Percentiles rank a stretch among this genome's conserved stretches.
These are phyloP conservation scores for Pleuronectes platessa DNA, from an alignment of 2,113 vertebrate species.

Conservation along the genomic window DNA sequence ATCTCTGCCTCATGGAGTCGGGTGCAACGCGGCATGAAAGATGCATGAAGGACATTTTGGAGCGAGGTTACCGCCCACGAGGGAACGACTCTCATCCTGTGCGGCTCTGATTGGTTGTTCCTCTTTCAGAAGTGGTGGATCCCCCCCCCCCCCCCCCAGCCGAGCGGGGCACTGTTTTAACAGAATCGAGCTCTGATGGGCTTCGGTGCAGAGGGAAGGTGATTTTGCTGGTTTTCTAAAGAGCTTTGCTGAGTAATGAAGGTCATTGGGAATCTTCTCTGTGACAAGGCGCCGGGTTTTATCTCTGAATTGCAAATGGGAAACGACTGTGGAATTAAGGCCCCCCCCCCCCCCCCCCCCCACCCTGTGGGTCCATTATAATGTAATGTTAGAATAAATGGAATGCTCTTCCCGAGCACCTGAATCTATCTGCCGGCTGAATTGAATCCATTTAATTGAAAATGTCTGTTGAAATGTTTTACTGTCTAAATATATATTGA, in stretches of 20 bases:
- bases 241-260: conserved; percentile 66
- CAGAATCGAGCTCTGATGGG: neutral
- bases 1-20: conserved; percentile 26
- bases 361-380: conserved; percentile 35
- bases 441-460: conserved; percentile 14
- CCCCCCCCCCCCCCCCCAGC: neutral
- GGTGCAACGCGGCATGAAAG: conserved; percentile 33
- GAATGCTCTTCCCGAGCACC: conserved; percentile 12
- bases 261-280: conserved; percentile 51
- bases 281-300: conserved; percentile 31
- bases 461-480: neutral
- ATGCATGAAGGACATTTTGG: conserved; percentile 40
- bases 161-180: neutral
- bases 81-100: neutral
- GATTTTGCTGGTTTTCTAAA: conserved; percentile 40
- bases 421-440: neutral
- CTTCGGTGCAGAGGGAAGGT: neutral
- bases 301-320: conserved; percentile 63
- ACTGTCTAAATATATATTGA: neutral
- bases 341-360: conserved; percentile 19
- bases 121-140: neutral
- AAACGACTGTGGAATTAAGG: conserved; percentile 54
- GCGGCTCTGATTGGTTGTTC: neutral
- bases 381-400: conserved; percentile 44
- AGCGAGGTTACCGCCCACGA: neutral